Evolutionary conservation across 1,140 invertebrate genomes (phyloP).

Genomic region (Leptestheria dahalacensis): DNA sequence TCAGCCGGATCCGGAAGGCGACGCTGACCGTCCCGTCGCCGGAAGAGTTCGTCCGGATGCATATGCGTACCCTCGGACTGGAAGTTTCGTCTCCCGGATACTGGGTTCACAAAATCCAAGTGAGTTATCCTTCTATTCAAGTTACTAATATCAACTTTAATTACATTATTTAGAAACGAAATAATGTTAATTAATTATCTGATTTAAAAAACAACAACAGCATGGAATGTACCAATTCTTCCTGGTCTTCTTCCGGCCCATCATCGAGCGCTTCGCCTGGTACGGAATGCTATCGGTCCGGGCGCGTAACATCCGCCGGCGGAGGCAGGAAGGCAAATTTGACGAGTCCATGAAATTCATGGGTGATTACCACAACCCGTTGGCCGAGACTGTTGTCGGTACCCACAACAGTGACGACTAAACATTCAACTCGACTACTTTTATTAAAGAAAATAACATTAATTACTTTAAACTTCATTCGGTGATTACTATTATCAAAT

Average conservation of each 20-base stretch:
- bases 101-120: slow-evolving; percentile 28
- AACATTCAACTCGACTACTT: too few species aligned
- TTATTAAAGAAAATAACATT: too few species aligned
- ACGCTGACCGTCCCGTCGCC: slow-evolving; percentile 65
- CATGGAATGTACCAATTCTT: background rate
- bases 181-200: background rate
- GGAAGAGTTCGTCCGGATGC: slow-evolving; percentile 54
- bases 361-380: too few species aligned
- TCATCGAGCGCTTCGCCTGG: slow-evolving; percentile 11
- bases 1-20: slow-evolving; percentile 68
- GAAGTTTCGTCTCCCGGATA: slow-evolving; percentile 59
- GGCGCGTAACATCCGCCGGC: slow-evolving; percentile 1
- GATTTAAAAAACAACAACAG: background rate
- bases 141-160: background rate
- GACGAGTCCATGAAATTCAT: too few species aligned
- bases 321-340: too few species aligned
- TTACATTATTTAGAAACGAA: background rate
- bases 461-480: too few species aligned
- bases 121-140: background rate
- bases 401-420: too few species aligned
- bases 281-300: slow-evolving; percentile 10
- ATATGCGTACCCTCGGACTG: slow-evolving; percentile 60
- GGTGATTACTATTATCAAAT: too few species aligned
- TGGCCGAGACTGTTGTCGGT: too few species aligned
- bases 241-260: slow-evolving; percentile 1